A percentile compares a stretch with the other conserved stretches of the same genome.
phyloP scores from a whole-genome alignment of 2,113 vertebrate species.

The Corythoichthys haematopterus region DNA sequence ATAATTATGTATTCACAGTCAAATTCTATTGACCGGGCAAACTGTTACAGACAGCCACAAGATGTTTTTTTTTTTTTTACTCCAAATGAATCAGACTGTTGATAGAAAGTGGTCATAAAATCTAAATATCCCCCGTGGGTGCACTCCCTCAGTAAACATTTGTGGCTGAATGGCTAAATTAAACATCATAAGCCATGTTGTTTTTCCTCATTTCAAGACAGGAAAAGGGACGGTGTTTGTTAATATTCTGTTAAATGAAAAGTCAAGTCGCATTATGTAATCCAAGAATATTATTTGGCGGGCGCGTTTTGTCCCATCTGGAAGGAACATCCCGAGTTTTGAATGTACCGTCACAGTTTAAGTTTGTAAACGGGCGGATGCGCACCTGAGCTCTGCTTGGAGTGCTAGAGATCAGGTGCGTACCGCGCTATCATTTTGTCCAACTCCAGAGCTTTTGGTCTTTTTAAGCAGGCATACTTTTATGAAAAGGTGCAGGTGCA shows the following conservation, averaged over 20 bases:
- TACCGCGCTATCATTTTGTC: constrained; percentile 59
- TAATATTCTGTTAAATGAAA: neutral
- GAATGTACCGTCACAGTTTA: constrained; percentile 35
- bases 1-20: neutral
- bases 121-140: neutral
- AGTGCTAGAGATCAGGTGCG: constrained; percentile 60
- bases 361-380: constrained; percentile 45
- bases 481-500: constrained; percentile 58
- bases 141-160: neutral
- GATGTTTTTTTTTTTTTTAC: neutral
- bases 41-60: constrained; percentile 4
- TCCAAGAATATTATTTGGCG: neutral
- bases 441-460: constrained; percentile 52
- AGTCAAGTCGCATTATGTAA: neutral
- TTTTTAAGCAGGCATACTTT: constrained; percentile 51
- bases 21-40: constrained; percentile 2
- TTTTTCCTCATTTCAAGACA: neutral
- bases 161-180: constrained; percentile 2
- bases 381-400: constrained; percentile 57
- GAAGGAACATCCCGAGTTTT: constrained; percentile 30
- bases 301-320: constrained; percentile 2
- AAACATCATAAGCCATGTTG: constrained; percentile 2
- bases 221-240: neutral
- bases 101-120: constrained; percentile 6
- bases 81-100: neutral